These are phyloP conservation scores for Menura novaehollandiae DNA, from an alignment of 2,113 vertebrate genomes.

Conservation along the genomic window DNA sequence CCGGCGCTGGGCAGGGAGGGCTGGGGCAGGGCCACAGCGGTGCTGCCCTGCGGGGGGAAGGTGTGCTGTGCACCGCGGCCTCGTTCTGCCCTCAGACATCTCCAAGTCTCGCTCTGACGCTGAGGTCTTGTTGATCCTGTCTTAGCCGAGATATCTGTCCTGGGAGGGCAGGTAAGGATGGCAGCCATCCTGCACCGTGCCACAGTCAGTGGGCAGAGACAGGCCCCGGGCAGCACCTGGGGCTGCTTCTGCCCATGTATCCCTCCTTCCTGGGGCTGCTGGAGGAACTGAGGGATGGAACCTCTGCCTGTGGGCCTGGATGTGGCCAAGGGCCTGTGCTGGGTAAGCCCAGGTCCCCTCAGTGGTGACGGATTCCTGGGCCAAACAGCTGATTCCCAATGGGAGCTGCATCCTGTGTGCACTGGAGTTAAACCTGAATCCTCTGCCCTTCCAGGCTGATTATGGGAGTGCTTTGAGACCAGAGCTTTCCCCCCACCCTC, in stretches of 20 bases:
- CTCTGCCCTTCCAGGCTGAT: not conserved
- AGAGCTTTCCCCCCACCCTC: fast-evolving
- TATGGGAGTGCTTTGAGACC: fast-evolving
- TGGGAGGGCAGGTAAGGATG: too few relatives aligned
- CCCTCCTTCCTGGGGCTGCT: not conserved
- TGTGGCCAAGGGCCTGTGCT: not conserved
- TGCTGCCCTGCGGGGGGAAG: not conserved
- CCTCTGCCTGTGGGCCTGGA: not conserved
- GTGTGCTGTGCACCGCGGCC: not conserved
- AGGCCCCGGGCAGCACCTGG: not conserved
- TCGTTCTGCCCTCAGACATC: not conserved
- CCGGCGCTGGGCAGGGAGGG: not conserved
- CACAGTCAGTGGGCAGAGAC: not conserved
- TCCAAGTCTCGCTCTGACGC: not conserved
- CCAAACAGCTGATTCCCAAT: not conserved
- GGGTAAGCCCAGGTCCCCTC: not conserved
- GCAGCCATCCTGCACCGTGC: fast-evolving
- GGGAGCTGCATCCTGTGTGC: not conserved
- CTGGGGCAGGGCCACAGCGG: not conserved
- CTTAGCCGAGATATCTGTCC: fast-evolving
- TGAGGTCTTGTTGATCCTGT: not conserved
- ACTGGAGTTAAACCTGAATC: too few relatives aligned
- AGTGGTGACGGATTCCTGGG: fast-evolving
- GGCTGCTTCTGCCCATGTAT: fast-evolving
- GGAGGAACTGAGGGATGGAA: not conserved